Evolutionary conservation across 2,113 vertebrate genomes (phyloP).

Genomic region (Phaethornis superciliosus): DNA sequence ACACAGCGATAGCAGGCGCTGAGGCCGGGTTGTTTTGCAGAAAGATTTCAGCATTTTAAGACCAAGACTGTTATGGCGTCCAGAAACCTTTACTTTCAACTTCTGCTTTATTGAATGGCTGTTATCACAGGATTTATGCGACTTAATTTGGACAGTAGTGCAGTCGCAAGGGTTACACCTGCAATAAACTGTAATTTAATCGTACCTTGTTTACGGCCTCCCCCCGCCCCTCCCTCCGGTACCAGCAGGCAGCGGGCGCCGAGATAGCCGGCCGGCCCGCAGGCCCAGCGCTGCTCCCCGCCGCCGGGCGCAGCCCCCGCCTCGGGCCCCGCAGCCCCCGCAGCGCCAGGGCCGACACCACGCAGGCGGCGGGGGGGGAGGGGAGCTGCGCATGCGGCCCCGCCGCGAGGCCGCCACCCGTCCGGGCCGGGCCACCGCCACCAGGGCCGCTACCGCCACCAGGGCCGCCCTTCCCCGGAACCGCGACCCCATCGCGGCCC

Average conservation of each 20-base stretch:
- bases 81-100: constrained; percentile 24
- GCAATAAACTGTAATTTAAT: background rate
- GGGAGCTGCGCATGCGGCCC: background rate
- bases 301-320: background rate
- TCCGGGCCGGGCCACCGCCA: background rate
- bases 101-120: constrained; percentile 16
- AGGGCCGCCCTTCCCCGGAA: background rate
- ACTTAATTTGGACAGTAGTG: background rate
- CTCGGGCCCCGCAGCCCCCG: background rate
- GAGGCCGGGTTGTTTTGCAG: constrained; percentile 46
- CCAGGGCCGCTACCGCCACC: background rate
- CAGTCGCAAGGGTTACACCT: background rate
- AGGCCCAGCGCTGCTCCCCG: background rate
- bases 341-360: background rate
- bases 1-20: background rate
- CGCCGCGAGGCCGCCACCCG: background rate
- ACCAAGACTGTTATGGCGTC: constrained; percentile 41
- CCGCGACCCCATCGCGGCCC: background rate
- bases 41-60: constrained; percentile 58
- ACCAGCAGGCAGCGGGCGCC: background rate
- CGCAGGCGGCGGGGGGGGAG: background rate
- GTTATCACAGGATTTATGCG: background rate
- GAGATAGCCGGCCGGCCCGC: background rate
- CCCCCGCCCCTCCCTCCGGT: background rate
- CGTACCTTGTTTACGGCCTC: background rate